Evolutionary conservation across 1,140 invertebrate genomes (phyloP), one percentile per base, ranked within the genome.

Genomic region (Euwallacea similis): DNA sequence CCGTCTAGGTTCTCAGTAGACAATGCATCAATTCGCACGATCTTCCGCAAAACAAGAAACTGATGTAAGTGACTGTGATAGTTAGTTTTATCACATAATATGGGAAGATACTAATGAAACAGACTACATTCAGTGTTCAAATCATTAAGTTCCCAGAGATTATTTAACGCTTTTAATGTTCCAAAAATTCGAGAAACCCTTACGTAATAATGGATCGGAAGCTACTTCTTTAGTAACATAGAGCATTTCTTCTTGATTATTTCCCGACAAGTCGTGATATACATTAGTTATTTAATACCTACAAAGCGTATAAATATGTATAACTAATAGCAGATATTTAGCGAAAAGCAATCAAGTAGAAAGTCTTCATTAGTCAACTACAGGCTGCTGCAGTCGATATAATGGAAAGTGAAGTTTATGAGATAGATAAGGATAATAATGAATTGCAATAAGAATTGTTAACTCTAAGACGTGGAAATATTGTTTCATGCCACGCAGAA

Each of bases 321-420:
- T 11, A 50, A 50, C 2, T 11, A 50, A 50, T 13, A 50, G 21
- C 21, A 33, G 21, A 33, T 33, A 33, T 33, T 33, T 50, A 50
- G 46, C 13, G 46, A 50, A 50, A 50, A 13, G 46, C 46, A 50
- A 50, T 50, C 9, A 13, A 50, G 46, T 50, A 50, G 46, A 50
- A 50, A 50, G 46, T 50, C 46, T 50, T 50, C 21, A 33, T 33
- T 33, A 50, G 9, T 50, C 6, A 50, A 50, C 13, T 11, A 3
- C 46, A 50, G 13, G 6, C 9, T 50, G 46, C 46, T 3, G 13
- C 46, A 50, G 9, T 11, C 46, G 13, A 50, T 50, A 11, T 50
- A 50, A 50, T 11, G 46, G 46, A 50, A 50, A 50, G 46, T 50
- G 9, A 50, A 50, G 13, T 50, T 50, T 50, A 50, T 33, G 21